phyloP scores from a whole-genome alignment of 2,113 vertebrate species.

The Tyto alba region DNA sequence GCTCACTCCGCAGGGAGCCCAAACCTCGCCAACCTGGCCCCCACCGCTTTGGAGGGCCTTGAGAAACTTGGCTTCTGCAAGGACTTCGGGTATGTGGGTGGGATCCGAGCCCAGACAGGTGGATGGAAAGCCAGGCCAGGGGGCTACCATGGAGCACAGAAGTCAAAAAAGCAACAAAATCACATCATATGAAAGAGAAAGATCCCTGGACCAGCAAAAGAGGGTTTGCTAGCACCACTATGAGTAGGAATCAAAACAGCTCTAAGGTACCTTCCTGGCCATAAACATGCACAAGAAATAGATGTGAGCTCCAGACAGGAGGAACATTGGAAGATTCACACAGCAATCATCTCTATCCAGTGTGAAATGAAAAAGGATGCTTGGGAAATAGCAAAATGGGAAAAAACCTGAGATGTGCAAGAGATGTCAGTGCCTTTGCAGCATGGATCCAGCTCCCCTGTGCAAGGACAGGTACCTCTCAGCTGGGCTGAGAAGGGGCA shows the following conservation, averaged over 20 bases:
- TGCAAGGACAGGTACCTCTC: neutral
- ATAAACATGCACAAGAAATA: neutral
- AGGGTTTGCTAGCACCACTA: neutral
- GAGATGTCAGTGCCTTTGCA: neutral
- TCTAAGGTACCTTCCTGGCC: neutral
- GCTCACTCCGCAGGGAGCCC: neutral
- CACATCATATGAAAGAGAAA: neutral
- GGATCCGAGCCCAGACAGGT: neutral
- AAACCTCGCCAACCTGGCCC: neutral
- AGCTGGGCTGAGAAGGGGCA: neutral
- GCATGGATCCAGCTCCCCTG: no score
- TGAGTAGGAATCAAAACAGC: neutral
- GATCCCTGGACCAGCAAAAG: no score
- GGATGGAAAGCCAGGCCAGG: neutral
- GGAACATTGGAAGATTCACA: neutral
- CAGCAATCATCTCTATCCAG: neutral
- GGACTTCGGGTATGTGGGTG: neutral
- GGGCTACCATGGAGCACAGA: neutral
- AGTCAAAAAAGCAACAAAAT: neutral
- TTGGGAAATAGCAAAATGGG: neutral
- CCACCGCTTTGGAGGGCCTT: neutral
- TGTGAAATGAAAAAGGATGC: neutral
- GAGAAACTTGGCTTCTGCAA: neutral
- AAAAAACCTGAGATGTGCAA: neutral
- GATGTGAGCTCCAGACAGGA: neutral